A percentile compares a stretch with the other conserved stretches of the same genome.
Evolutionary conservation across 2,888 invertebrate species (phyloP).

Genomic region (Patella pellucida): DNA sequence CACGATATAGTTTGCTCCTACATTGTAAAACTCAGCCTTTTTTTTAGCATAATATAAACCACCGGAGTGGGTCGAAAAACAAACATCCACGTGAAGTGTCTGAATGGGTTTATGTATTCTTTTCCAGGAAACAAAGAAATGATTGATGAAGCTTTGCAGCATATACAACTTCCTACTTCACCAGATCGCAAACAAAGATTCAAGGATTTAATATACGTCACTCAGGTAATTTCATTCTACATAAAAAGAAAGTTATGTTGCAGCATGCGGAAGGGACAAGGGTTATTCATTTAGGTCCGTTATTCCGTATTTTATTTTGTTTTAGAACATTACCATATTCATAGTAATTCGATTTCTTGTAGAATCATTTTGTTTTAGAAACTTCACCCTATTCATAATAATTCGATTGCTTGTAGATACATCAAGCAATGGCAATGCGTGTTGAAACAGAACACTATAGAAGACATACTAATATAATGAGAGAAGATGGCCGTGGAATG

Average conservation of each 20-base stretch:
- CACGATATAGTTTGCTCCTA: too few species aligned
- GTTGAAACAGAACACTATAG: constrained; percentile 80
- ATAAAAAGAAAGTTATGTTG: too few species aligned
- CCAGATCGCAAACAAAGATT: constrained; percentile 18
- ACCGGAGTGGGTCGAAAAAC: too few species aligned
- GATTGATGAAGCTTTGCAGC: constrained; percentile 43
- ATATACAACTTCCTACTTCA: constrained; percentile 42
- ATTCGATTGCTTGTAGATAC: constrained; percentile 66
- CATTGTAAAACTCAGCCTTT: too few species aligned
- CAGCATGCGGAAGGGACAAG: too few species aligned
- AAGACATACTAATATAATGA: constrained; percentile 55
- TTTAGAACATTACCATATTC: background rate
- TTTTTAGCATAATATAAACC: too few species aligned
- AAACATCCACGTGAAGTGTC: too few species aligned
- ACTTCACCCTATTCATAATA: too few species aligned
- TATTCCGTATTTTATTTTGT: too few species aligned
- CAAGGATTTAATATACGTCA: constrained; percentile 20
- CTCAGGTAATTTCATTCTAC: constrained; percentile 16
- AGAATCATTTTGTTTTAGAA: too few species aligned
- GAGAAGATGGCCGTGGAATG: constrained; percentile 74
- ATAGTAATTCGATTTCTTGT: background rate
- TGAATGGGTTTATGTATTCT: background rate
- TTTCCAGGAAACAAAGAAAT: constrained; percentile 47
- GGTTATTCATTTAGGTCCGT: too few species aligned
- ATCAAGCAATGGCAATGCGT: constrained; percentile 89